Conservation (phyloP, 2,888 invertebrate genomes). For the Lasioglossum calceatum region DNA sequence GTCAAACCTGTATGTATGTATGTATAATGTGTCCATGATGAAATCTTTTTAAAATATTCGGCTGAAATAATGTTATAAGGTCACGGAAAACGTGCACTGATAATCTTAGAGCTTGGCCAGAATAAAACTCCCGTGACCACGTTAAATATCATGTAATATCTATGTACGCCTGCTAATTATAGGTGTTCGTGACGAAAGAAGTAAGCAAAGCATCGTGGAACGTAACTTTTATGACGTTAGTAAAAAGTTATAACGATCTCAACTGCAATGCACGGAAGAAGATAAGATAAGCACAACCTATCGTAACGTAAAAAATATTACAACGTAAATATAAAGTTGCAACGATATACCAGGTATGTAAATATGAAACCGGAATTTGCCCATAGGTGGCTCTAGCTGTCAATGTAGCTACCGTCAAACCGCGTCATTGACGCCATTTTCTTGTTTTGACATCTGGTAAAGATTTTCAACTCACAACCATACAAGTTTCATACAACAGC, state of each 20-base stretch:
- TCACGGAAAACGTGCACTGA: background rate
- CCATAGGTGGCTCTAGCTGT: too few species aligned
- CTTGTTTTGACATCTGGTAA: too few species aligned
- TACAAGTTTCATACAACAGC: too few species aligned
- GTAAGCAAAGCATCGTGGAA: slow-evolving; percentile 25
- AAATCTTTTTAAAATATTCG: background rate
- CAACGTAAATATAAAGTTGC: slow-evolving; percentile 11
- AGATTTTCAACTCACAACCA: too few species aligned
- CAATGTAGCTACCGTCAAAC: too few species aligned
- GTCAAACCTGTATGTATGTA: background rate
- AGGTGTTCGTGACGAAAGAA: slow-evolving; percentile 43
- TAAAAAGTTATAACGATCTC: slow-evolving; percentile 30
- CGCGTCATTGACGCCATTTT: too few species aligned
- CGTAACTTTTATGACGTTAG: background rate
- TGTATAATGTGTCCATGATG: background rate
- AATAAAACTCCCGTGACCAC: slow-evolving; percentile 28
- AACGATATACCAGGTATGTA: background rate
- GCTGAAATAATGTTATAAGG: background rate
- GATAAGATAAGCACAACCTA: slow-evolving; percentile 40
- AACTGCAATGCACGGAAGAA: background rate
- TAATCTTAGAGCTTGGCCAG: slow-evolving; percentile 28
- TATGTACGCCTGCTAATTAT: slow-evolving; percentile 45
- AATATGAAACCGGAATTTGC: too few species aligned
- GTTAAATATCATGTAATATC: slow-evolving; percentile 38
- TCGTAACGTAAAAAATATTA: background rate